Conservation (phyloP, 2,888 invertebrate species). For the Xanthia icteritia region DNA sequence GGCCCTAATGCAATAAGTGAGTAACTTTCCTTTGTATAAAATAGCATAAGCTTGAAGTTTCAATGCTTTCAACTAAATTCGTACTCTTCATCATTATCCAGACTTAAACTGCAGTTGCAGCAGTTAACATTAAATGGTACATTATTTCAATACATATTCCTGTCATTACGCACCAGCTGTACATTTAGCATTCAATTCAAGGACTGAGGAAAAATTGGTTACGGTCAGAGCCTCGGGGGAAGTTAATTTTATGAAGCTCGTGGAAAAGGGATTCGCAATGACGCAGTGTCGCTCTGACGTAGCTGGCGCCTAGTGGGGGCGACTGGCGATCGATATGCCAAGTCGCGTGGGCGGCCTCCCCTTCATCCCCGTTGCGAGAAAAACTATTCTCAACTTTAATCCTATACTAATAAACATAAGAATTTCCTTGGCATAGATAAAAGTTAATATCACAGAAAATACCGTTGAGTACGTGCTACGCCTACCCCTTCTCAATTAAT, state of each 20-base stretch:
- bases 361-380: constrained; percentile 70
- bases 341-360: constrained; percentile 82
- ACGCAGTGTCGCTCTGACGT: constrained; percentile 84
- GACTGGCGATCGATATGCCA: constrained; percentile 86
- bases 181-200: constrained; percentile 27
- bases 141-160: background rate
- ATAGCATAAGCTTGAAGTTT: constrained; percentile 13
- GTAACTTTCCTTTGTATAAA: constrained; percentile 20
- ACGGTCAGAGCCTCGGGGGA: constrained; percentile 67
- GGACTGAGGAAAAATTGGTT: constrained; percentile 35
- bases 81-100: background rate
- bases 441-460: constrained; percentile 24
- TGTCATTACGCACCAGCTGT: constrained; percentile 2
- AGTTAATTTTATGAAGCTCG: constrained; percentile 70
- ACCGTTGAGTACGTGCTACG: constrained; percentile 13
- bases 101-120: background rate
- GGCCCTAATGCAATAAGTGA: constrained; percentile 15
- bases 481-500: constrained; percentile 14
- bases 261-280: constrained; percentile 78
- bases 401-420: constrained; percentile 55
- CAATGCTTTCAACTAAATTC: constrained; percentile 12
- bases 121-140: background rate
- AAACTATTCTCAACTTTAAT: constrained; percentile 75
- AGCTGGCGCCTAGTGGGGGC: constrained; percentile 80
- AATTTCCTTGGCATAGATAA: constrained; percentile 56